phyloP scores from a whole-genome alignment of 2,888 invertebrate species.

The Perithous albicinctus region DNA sequence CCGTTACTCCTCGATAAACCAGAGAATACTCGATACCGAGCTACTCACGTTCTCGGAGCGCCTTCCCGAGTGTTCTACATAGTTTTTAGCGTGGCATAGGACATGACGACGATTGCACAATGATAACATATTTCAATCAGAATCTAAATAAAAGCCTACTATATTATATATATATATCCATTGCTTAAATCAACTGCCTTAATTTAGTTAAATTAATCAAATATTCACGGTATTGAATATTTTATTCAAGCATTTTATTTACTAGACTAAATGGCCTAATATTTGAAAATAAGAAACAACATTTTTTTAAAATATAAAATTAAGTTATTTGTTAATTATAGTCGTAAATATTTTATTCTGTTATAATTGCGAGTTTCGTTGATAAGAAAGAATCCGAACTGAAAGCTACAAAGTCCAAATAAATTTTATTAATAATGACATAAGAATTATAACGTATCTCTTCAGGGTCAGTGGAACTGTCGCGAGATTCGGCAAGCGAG shows the following conservation, averaged over 20 bases:
- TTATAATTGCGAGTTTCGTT: too few species aligned
- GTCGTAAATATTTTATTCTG: too few species aligned
- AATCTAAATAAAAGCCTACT: neutral
- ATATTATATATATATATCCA: neutral
- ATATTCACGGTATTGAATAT: neutral
- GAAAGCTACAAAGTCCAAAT: neutral
- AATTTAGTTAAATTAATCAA: neutral
- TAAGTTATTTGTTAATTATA: neutral
- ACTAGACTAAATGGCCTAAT: neutral
- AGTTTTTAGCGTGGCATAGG: conserved; percentile 3
- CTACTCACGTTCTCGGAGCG: conserved; percentile 62
- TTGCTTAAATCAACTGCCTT: neutral
- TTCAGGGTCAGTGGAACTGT: conserved; percentile 3
- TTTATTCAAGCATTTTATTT: neutral
- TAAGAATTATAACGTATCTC: neutral
- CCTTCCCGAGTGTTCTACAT: conserved; percentile 11
- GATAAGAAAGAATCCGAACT: too few species aligned
- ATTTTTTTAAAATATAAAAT: neutral
- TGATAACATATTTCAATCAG: neutral
- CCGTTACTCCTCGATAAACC: conserved; percentile 74
- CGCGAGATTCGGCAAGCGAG: neutral
- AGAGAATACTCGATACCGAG: conserved; percentile 67
- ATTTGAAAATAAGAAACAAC: neutral
- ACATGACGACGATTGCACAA: conserved; percentile 15
- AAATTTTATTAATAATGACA: neutral